Conservation (phyloP, 2,113 vertebrate genomes). For the Pterocles orientalis region DNA sequence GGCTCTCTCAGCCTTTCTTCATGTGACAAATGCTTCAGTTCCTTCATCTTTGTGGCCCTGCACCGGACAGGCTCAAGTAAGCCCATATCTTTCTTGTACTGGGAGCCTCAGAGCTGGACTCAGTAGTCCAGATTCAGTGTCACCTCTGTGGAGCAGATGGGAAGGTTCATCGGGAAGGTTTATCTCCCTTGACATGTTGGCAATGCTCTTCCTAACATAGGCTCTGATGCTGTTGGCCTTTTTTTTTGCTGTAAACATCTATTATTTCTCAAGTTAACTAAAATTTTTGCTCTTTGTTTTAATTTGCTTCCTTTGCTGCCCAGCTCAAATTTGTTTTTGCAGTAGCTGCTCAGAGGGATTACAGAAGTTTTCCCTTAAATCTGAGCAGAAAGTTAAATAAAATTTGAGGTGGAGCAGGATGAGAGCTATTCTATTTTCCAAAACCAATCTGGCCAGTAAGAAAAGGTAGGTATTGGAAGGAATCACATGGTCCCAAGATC, state of each 20-base stretch:
- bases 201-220: not conserved
- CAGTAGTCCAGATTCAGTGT: not conserved
- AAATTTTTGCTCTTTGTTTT: not conserved
- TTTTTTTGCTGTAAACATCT: accelerated
- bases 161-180: no score
- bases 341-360: accelerated
- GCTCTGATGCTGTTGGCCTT: not conserved
- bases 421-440: not conserved
- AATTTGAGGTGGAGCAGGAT: accelerated
- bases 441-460: not conserved
- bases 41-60: not conserved
- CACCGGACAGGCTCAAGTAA: not conserved
- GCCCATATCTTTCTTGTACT: no score
- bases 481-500: not conserved
- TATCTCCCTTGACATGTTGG: not conserved
- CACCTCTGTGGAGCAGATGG: not conserved
- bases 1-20: not conserved
- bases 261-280: not conserved
- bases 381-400: not conserved
- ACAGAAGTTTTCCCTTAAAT: not conserved
- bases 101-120: not conserved
- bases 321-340: not conserved
- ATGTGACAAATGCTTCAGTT: not conserved
- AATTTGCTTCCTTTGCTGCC: not conserved
- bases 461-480: not conserved